Base-by-base conservation (phyloP, 1,140 invertebrate species). In the Plutomurus gul region DNA sequence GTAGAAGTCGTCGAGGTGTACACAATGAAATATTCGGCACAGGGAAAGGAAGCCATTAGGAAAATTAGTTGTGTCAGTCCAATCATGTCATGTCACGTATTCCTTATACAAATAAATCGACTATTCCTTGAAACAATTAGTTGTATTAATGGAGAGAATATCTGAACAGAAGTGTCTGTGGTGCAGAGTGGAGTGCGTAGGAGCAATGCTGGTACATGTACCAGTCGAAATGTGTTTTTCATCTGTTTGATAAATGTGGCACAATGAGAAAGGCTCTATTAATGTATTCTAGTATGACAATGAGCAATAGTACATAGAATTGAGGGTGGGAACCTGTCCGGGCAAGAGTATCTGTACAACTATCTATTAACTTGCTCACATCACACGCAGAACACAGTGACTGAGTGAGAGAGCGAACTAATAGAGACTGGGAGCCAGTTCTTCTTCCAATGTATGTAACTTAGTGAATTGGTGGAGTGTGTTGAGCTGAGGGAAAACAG, bases 51-150 rank as follows among this genome's bases (percentile, higher is more conserved):
- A 65, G 27, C 56, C 56, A 65, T 65, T 65, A 65, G 56, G 56
- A 65, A 65, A 65, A 65, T 65, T 65, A 65, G 56, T 33, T 65
- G 51, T 60, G 51, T 60, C 51, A 60, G n/a, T n/a, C n/a, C n/a
- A 60, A 27, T 60, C 20, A 60, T 60, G 56, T 65, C 56, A 65
- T 65, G 56, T 16, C 27, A n/a, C 4, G 25, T 65, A 65, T 36
- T 16, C 6, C 56, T 65, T 30, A 65, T 65, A 16, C 56, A 65
- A 65, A 65, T 65, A 65, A 65, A 65, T 65, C 25, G 56, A 65
- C 1, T 18, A n/a, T 65, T 65, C 11, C 30, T 65, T 30, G 56
- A 65, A 65, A 65, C 30, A 65, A 65, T 65, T 65, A 65, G 56
- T 36, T 65, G 13, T 65, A 65, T 65, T 65, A 65, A 65, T 25